Conservation (phyloP, 2,113 vertebrate genomes). For the Cryptotis parvus region DNA sequence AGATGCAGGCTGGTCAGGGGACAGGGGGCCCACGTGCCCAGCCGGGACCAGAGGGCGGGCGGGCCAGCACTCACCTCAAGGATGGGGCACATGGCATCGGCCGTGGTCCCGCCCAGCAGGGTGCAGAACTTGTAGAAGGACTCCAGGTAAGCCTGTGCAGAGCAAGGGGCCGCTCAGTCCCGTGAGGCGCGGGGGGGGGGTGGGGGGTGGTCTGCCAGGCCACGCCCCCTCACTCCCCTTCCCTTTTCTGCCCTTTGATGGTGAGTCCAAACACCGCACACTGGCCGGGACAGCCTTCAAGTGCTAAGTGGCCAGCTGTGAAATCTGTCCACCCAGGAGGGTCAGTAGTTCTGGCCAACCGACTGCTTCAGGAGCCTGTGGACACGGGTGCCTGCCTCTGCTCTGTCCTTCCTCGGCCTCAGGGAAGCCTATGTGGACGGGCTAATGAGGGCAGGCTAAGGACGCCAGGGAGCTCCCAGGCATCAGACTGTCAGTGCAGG, state of each 20-base stretch:
- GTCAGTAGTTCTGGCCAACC: neutral
- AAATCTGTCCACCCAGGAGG: neutral
- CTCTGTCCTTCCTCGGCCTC: neutral
- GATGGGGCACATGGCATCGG: slow-evolving; percentile 98
- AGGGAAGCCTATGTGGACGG: neutral
- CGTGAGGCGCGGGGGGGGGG: neutral
- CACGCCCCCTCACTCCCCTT: neutral
- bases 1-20: neutral
- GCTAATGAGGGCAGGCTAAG: neutral
- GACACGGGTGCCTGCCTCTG: neutral
- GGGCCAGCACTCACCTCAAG: slow-evolving; percentile 91
- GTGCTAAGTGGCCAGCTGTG: neutral
- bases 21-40: neutral
- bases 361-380: neutral
- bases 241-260: neutral
- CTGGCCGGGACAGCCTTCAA: neutral
- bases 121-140: slow-evolving; percentile 99
- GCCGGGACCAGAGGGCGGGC: neutral
- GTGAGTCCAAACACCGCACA: neutral
- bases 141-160: slow-evolving; percentile 94
- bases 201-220: neutral
- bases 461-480: neutral
- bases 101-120: slow-evolving; percentile 95
- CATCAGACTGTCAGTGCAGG: neutral
- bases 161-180: slow-evolving; percentile 44